A percentile compares a stretch with the other conserved stretches of the same genome.
phyloP scores from a whole-genome alignment of 2,113 vertebrate genomes.

The Emydura subglobosa region DNA sequence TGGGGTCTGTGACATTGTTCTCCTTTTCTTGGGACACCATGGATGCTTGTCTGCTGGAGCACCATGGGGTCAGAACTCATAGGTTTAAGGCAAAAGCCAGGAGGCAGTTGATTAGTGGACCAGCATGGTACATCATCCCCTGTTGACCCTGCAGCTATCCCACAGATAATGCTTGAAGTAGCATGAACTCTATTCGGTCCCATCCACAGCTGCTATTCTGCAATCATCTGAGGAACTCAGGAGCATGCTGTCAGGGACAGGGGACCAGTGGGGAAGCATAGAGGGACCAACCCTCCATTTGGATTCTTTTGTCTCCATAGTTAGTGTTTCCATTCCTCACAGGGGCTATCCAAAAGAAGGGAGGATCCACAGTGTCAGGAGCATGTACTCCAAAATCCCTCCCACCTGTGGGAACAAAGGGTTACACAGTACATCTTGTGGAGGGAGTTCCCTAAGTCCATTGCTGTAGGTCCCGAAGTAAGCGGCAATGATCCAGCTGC shows the following conservation, averaged over 20 bases:
- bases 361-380: background rate
- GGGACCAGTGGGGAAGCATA: background rate
- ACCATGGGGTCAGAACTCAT: background rate
- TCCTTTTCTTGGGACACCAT: accelerated
- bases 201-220: background rate
- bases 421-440: background rate
- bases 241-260: background rate
- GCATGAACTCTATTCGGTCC: background rate
- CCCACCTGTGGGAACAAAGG: background rate
- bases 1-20: background rate
- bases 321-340: background rate
- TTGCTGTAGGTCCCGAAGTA: background rate
- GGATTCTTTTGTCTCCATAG: background rate
- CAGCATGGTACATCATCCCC: background rate
- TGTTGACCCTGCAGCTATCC: background rate
- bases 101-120: background rate
- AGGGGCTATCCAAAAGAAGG: background rate
- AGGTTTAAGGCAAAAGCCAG: background rate
- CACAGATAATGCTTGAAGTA: background rate
- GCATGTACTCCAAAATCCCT: background rate
- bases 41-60: background rate
- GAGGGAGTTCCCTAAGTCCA: background rate
- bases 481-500: background rate
- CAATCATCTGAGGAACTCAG: background rate
- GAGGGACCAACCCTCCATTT: background rate